phyloP scores from a whole-genome alignment of 2,113 vertebrate genomes.

The Gallinago media region DNA sequence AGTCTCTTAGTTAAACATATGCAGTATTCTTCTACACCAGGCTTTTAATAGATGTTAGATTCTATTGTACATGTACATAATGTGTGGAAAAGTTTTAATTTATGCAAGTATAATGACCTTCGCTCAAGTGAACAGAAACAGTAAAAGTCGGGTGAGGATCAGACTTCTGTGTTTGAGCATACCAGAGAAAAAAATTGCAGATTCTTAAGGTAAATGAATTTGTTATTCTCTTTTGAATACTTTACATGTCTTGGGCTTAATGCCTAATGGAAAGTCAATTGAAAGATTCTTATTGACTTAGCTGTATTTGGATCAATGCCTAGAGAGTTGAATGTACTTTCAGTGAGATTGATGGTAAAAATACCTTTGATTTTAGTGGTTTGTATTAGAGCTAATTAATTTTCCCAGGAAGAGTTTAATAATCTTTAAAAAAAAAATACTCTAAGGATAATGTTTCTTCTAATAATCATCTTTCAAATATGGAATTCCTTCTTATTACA shows the following conservation, averaged over 20 bases:
- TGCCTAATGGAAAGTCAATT: conserved; percentile 3
- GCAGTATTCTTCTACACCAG: background rate
- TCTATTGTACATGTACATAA: background rate
- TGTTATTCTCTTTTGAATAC: background rate
- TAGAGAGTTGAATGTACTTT: background rate
- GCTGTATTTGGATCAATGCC: conserved; percentile 2
- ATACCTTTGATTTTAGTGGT: background rate
- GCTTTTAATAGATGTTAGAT: background rate
- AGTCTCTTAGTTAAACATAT: background rate
- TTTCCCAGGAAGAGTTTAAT: background rate
- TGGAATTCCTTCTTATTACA: background rate
- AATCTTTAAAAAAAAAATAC: background rate
- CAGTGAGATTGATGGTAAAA: background rate
- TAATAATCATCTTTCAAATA: background rate
- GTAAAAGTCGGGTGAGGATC: background rate
- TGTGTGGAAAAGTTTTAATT: background rate
- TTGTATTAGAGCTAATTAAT: background rate
- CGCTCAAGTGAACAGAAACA: background rate
- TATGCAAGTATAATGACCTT: background rate
- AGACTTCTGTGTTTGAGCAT: background rate
- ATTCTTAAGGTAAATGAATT: background rate
- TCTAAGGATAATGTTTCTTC: background rate
- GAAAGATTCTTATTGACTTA: conserved; percentile 42
- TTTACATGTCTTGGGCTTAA: background rate
- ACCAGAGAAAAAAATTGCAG: background rate